Evolutionary conservation across 2,888 invertebrate genomes (phyloP), one percentile per base, ranked within the genome.

Genomic region (Hemithea aestivaria): DNA sequence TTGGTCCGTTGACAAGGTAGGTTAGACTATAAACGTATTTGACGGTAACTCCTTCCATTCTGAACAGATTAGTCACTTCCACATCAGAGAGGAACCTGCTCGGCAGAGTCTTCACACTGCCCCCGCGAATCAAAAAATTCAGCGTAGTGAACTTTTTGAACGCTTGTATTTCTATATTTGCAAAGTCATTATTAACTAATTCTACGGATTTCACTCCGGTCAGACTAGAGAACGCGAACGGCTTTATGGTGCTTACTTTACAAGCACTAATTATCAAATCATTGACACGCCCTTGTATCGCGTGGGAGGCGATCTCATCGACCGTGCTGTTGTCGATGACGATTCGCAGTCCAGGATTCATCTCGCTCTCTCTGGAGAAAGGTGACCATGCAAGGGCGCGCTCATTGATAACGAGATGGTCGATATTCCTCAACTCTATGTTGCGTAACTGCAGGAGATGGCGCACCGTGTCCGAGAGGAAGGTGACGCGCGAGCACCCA

Each of bases 141-240:
- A 89, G 88, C 0, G 92, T 90, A 12, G 91, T 89, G 62, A 95
- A 94, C 73, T 94, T 94, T 62, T 94, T 95, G 60, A 95, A 94
- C 1, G 94, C 90, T 75, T 94, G 91, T 24, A 89, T 89, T 51
- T 92, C 91, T 28, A 94, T 88, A 30, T 81, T 88, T 25, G 89
- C 82, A 27, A 93, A 85, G 1, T 69, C 67, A 38, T 91, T 91
- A 54, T 91, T 88, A 20, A 81, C 84, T 48, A 95, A 78, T 49
- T 90, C 89, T 40, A 95, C 87, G 32, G 85, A 89, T 53, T 91
- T 89, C 31, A 90, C 90, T 53, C 90, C 90, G 28, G 88, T 84
- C 26, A 94, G 88, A 67, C 92, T 93, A 42, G 93, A 92, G 65
- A 95, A 93, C 0, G 94, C 93, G 68, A 92, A 94, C 0, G 94